Evolutionary conservation across 2,797 vertebrate species (phyloP).

Genomic region (Saxicola maurus): DNA sequence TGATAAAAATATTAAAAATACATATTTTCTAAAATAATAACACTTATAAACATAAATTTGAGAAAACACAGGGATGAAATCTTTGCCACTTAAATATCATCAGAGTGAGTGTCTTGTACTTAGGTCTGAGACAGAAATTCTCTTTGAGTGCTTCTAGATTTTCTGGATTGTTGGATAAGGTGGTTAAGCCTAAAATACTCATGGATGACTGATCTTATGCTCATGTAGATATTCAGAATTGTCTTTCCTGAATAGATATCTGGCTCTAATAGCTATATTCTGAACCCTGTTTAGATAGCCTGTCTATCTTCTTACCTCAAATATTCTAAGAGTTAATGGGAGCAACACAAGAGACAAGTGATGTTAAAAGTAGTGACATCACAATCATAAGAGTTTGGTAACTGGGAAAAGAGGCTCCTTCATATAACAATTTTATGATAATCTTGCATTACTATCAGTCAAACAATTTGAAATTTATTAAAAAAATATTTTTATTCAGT

Average conservation of each 20-base stretch:
- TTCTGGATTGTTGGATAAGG: not conserved
- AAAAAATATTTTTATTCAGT: not conserved
- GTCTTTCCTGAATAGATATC: not conserved
- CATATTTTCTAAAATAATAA: not conserved
- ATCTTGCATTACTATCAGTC: not conserved
- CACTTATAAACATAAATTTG: not conserved
- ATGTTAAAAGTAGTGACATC: not conserved
- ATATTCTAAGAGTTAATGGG: not conserved
- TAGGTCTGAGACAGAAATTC: not conserved
- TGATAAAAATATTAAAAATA: not conserved
- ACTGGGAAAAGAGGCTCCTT: not conserved
- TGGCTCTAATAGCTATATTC: not conserved
- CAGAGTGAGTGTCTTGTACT: not conserved
- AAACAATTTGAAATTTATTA: not conserved
- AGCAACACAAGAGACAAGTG: not conserved
- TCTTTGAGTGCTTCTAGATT: not conserved
- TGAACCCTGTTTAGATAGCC: not conserved
- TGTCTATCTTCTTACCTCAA: not conserved
- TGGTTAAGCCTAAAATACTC: not conserved
- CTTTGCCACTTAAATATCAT: not conserved
- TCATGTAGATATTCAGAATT: not conserved
- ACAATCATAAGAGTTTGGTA: not conserved
- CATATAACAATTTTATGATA: not conserved
- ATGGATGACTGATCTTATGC: not conserved
- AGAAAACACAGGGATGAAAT: not conserved